A percentile compares a stretch with the other conserved stretches of the same genome.
Conservation (phyloP, 2,113 vertebrate species). For the Lampris megalopsis region DNA sequence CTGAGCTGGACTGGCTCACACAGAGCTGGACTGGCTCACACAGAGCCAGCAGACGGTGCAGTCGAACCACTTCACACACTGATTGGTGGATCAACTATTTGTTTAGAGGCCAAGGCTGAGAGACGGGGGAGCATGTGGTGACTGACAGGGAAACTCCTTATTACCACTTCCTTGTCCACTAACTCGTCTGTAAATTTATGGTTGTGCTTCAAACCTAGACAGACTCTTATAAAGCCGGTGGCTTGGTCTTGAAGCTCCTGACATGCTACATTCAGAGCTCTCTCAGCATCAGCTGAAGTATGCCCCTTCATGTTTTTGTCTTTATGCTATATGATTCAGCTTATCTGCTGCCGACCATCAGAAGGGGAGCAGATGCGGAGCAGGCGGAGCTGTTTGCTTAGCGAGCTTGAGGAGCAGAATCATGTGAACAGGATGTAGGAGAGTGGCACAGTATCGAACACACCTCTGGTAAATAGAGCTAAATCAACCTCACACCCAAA, state of each 20-base stretch:
- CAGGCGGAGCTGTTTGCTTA: background rate
- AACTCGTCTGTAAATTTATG: background rate
- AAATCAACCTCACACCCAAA: slow-evolving; percentile 13
- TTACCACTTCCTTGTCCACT: background rate
- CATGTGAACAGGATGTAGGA: slow-evolving; percentile 80
- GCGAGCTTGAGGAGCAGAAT: background rate
- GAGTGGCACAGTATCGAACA: slow-evolving; percentile 67
- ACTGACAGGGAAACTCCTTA: background rate
- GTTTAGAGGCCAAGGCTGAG: slow-evolving; percentile 25
- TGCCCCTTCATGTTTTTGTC: too few relatives aligned
- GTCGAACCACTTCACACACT: too few relatives aligned
- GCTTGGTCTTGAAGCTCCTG: too few relatives aligned
- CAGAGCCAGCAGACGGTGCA: too few relatives aligned
- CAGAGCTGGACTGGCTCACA: background rate
- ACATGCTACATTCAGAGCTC: too few relatives aligned
- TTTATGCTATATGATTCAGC: too few relatives aligned
- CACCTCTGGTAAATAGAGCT: slow-evolving; percentile 77
- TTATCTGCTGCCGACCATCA: too few relatives aligned
- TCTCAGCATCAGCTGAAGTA: too few relatives aligned
- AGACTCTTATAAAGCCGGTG: too few relatives aligned
- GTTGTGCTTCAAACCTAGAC: too few relatives aligned
- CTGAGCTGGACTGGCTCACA: background rate
- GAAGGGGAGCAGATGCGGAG: too few relatives aligned
- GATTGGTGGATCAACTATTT: slow-evolving; percentile 39
- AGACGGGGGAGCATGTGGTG: slow-evolving; percentile 1